Evolutionary conservation across 1,140 invertebrate species (phyloP).

Genomic region (Papilio dardanus): DNA sequence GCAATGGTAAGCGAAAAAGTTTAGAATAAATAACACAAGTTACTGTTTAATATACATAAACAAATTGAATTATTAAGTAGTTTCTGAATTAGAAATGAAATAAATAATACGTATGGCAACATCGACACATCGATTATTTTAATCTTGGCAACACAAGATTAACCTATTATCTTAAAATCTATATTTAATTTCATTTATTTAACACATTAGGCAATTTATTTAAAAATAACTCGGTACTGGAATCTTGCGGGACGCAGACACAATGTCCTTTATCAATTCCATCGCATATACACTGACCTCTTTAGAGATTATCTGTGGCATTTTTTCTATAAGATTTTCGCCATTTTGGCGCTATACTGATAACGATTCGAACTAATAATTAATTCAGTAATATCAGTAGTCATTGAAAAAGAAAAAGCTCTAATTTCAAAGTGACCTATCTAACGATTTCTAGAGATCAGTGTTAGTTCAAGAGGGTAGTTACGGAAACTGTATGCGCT

Average conservation of each 20-base stretch:
- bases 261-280: slow-evolving; percentile 20
- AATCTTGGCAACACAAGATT: slow-evolving; percentile 2
- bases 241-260: not conserved
- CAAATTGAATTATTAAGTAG: not conserved
- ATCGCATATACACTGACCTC: not conserved
- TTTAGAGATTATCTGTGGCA: too few relatives aligned
- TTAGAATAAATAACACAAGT: not conserved
- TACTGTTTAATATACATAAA: not conserved
- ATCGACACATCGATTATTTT: not conserved
- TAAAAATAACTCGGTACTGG: slow-evolving; percentile 4
- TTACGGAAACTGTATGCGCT: too few relatives aligned
- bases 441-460: too few relatives aligned
- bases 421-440: too few relatives aligned
- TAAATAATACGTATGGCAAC: slow-evolving; percentile 9
- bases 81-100: not conserved
- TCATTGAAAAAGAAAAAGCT: too few relatives aligned
- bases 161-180: not conserved
- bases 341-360: too few relatives aligned
- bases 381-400: too few relatives aligned
- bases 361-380: too few relatives aligned
- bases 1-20: not conserved
- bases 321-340: too few relatives aligned
- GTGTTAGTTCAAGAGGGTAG: too few relatives aligned
- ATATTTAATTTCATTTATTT: not conserved
- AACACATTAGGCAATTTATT: slow-evolving; percentile 5